Percentiles rank a stretch among this genome's conserved stretches.
Evolutionary conservation across 2,888 invertebrate species (phyloP).

Genomic region (Leucophenga montana): DNA sequence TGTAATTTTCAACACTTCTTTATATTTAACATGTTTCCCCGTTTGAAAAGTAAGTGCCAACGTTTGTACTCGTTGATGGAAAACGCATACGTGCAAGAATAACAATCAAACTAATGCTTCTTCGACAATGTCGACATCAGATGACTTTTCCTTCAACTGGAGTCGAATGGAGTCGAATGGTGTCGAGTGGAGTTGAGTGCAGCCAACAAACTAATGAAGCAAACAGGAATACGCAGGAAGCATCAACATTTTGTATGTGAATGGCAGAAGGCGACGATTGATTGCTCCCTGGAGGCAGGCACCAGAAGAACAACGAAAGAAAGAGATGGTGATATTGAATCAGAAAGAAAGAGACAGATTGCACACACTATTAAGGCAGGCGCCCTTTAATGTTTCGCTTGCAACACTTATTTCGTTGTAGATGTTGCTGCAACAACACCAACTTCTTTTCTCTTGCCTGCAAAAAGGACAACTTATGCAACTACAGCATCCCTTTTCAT

Average conservation of each 20-base stretch:
- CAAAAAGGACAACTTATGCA: slow-evolving; percentile 47
- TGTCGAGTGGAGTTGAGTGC: background rate
- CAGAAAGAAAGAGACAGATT: background rate
- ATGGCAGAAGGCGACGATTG: slow-evolving; percentile 61
- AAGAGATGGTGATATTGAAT: no score
- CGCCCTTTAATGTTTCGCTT: slow-evolving; percentile 5
- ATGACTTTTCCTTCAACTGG: background rate
- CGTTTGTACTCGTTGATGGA: background rate
- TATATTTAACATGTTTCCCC: background rate
- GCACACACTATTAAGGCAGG: background rate
- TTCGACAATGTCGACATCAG: slow-evolving; percentile 21
- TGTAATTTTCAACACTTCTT: slow-evolving; percentile 32
- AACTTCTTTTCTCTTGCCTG: background rate
- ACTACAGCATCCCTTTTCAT: slow-evolving; percentile 40
- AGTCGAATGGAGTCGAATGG: background rate
- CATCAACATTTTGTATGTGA: slow-evolving; percentile 11
- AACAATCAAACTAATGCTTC: slow-evolving; percentile 56
- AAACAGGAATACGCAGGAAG: slow-evolving; percentile 26
- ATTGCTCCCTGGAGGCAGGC: slow-evolving; percentile 67
- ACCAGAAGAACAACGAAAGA: slow-evolving; percentile 32
- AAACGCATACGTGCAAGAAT: slow-evolving; percentile 31
- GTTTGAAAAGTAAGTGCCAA: background rate
- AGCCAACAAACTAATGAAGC: slow-evolving; percentile 61
- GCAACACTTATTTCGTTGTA: background rate
- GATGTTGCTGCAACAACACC: slow-evolving; percentile 27